Conservation (phyloP, 1,140 invertebrate genomes). For the Idris sp. region DNA sequence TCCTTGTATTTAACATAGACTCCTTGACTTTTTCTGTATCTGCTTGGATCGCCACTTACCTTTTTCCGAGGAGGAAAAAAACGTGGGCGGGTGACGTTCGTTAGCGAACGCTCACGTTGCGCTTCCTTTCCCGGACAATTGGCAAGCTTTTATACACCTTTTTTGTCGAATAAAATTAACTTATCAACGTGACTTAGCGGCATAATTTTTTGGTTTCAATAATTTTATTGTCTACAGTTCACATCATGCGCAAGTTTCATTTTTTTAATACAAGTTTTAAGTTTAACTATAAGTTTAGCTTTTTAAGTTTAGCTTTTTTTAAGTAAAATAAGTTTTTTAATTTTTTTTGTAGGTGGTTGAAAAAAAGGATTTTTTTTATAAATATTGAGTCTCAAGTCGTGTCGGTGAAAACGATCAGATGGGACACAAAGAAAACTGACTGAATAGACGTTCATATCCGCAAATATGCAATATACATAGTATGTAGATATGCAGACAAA, state of each 20-base stretch:
- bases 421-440: conserved; percentile 37
- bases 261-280: too few species aligned
- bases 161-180: conserved; percentile 29
- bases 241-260: too few species aligned
- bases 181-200: conserved; percentile 21
- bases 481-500: conserved; percentile 38
- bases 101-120: conserved; percentile 41
- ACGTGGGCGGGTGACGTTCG: conserved; percentile 48
- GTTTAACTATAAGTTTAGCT: too few species aligned
- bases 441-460: conserved; percentile 54
- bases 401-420: too few species aligned
- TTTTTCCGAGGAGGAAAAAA: conserved; percentile 49
- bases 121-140: conserved; percentile 15
- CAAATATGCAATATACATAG: conserved; percentile 55
- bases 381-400: too few species aligned
- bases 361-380: too few species aligned
- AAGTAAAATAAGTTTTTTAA: too few species aligned
- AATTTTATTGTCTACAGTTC: too few species aligned
- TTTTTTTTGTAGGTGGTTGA: too few species aligned
- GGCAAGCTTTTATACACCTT: conserved; percentile 43
- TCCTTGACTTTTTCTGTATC: conserved; percentile 59
- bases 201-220: conserved; percentile 23
- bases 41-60: conserved; percentile 37
- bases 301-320: too few species aligned
- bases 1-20: conserved; percentile 56